Conservation (phyloP, 1,140 invertebrate species). For the Teleopsis dalmanni region DNA sequence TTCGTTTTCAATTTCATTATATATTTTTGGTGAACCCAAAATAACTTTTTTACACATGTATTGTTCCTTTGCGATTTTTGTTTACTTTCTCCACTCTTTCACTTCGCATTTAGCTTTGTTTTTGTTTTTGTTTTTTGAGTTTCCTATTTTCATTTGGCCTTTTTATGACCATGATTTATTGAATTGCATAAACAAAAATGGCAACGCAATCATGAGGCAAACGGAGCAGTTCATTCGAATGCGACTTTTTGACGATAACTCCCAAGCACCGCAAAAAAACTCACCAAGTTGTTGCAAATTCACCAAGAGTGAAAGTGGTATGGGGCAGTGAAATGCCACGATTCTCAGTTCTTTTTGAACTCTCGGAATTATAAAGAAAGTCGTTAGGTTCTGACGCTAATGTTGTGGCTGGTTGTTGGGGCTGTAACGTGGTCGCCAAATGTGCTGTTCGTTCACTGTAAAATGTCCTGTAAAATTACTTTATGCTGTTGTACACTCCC, state of each 20-base stretch:
- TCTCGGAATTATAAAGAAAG: neutral
- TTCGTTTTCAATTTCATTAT: too few species aligned
- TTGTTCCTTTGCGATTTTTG: too few species aligned
- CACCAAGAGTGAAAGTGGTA: neutral
- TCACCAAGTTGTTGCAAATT: neutral
- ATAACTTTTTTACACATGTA: too few species aligned
- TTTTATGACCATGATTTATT: constrained; percentile 36
- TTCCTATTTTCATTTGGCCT: too few species aligned
- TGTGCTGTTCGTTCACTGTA: neutral
- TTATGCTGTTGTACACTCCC: constrained; percentile 8
- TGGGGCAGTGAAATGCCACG: neutral
- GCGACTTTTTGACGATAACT: constrained; percentile 1
- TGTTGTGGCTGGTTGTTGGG: neutral
- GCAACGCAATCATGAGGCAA: constrained; percentile 39
- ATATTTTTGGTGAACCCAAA: too few species aligned
- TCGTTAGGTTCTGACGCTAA: neutral
- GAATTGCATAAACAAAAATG: constrained; percentile 44
- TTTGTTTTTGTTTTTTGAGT: too few species aligned
- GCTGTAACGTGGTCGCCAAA: neutral
- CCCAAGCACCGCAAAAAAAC: neutral
- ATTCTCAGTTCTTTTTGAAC: too few species aligned
- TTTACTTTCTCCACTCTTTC: too few species aligned
- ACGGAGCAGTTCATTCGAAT: neutral
- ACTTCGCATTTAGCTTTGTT: too few species aligned
- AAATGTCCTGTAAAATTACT: constrained; percentile 12